Evolutionary conservation across 2,113 vertebrate species (phyloP), one percentile per base, ranked within the genome.

Genomic region (Leucosticte australis): DNA sequence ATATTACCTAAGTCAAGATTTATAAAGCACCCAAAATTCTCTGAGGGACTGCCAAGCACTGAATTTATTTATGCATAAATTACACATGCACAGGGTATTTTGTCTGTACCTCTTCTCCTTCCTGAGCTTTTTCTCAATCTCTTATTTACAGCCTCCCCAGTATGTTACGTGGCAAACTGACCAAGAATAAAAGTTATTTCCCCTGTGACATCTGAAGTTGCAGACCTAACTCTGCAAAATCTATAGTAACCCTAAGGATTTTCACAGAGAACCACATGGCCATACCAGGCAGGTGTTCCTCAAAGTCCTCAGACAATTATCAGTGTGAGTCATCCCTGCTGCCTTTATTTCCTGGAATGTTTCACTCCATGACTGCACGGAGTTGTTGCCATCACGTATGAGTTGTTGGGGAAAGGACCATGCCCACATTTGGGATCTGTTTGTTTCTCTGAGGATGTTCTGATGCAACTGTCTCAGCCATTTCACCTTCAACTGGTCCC

Each of bases 391-490:
- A 4, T 79, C 79, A 42, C 21, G 28, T 13, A 39, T 0, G 13
- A 49, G 41, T 6, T 75, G 37, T 4, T 70, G 46, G 50, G 55
- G 35, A 81, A 73, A 85, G 55, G 50, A 69, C 50, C 59, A 16
- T 5, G 44, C 71, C 90, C 89, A 35, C 67, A 27, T 90, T 77
- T 1, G 3, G 79, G 53, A 83, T 70, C 78, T 67, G 17, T 86
- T 91, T 91, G 92, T 70, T 91, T 93, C 88, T 91, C 93, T 4
- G 6, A 93, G 64, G 83, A 76, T 52, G 64, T 87, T 91, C 93
- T 69, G 92, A 95, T 88, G 67, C 24, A 63, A 69, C 63, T 83
- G 35, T 33, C 70, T 94, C 83, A 70, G 71, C 37, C 63, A 75
- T 73, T 95, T 96, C 95, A 95, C 89, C 86, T 95, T 81, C 86